Conservation (phyloP, 1,140 invertebrate genomes). For the Adoxophyes honmai region DNA sequence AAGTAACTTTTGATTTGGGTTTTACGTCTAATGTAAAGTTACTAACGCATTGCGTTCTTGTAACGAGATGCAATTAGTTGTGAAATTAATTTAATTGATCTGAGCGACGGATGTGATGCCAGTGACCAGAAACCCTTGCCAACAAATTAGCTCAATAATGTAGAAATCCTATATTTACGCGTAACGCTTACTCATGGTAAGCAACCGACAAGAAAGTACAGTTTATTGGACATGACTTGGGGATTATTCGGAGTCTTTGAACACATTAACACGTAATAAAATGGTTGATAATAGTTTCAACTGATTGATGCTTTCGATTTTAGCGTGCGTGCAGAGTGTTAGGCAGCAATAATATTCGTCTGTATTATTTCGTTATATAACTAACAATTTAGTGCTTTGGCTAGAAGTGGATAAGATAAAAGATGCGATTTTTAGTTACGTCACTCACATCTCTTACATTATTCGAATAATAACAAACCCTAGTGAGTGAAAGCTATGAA, state of each 20-base stretch:
- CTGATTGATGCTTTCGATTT: neutral
- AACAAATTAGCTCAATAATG: neutral
- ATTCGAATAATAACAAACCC: too few species aligned
- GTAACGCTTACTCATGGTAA: neutral
- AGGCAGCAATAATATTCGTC: too few species aligned
- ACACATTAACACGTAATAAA: neutral
- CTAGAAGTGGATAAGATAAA: too few species aligned
- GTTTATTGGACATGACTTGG: neutral
- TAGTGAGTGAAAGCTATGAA: too few species aligned
- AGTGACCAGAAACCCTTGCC: neutral
- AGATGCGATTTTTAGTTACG: too few species aligned
- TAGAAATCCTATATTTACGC: neutral
- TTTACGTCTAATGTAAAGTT: too few species aligned
- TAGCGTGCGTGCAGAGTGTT: constrained; percentile 1
- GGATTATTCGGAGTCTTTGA: neutral
- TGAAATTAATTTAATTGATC: neutral
- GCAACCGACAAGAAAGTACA: neutral
- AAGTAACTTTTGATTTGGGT: too few species aligned
- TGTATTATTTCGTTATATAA: too few species aligned
- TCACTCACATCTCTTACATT: too few species aligned
- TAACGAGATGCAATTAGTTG: neutral
- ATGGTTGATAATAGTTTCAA: neutral
- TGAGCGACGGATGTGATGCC: neutral
- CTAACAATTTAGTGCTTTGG: too few species aligned
- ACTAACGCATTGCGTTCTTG: too few species aligned